A percentile compares a stretch with the other conserved stretches of the same genome.
Evolutionary conservation across 2,888 invertebrate genomes (phyloP).

Genomic region (Ethmia dodecea): DNA sequence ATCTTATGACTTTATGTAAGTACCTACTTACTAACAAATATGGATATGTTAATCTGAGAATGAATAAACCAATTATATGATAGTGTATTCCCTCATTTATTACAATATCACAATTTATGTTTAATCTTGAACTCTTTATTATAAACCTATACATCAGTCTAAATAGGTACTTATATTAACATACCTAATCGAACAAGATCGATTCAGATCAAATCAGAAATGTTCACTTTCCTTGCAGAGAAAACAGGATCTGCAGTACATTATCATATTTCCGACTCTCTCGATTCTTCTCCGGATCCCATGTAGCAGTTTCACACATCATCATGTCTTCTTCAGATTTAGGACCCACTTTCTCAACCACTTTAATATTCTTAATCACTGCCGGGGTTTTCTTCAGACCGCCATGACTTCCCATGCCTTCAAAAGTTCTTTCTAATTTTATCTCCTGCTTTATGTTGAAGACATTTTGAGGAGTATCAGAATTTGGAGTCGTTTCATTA

Average conservation of each 20-base stretch:
- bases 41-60: too few species aligned
- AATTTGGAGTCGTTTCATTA: constrained; percentile 27
- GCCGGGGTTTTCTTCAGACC: constrained; percentile 10
- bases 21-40: too few species aligned
- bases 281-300: constrained; percentile 29
- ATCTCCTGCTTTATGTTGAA: constrained; percentile 71
- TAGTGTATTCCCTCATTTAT: too few species aligned
- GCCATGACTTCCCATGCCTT: constrained; percentile 17
- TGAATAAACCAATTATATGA: too few species aligned
- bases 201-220: too few species aligned
- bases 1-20: too few species aligned
- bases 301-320: constrained; percentile 50
- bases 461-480: constrained; percentile 43
- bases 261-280: constrained; percentile 37
- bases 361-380: constrained; percentile 38
- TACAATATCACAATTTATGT: too few species aligned
- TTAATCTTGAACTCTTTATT: too few species aligned
- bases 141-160: too few species aligned
- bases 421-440: constrained; percentile 41
- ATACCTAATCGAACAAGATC: too few species aligned
- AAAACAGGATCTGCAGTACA: constrained; percentile 54
- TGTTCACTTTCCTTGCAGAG: too few species aligned
- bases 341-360: constrained; percentile 24
- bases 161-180: too few species aligned
- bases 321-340: constrained; percentile 50